Percentiles rank a stretch among this genome's conserved stretches.
Evolutionary conservation across 2,113 vertebrate genomes (phyloP).

Genomic region (Leucoraja erinaceus): DNA sequence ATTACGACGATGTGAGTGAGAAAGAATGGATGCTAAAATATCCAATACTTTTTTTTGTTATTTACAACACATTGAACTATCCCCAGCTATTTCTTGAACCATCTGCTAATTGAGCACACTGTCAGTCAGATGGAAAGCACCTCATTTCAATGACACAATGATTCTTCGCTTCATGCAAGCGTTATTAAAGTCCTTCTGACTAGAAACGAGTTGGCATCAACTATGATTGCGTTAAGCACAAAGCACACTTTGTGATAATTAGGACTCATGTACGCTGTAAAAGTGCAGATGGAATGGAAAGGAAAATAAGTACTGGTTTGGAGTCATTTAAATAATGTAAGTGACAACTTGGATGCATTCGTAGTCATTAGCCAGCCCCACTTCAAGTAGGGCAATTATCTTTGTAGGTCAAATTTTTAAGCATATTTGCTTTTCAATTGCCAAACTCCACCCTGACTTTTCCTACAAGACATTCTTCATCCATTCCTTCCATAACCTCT

Average conservation of each 20-base stretch:
- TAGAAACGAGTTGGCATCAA: slow-evolving; percentile 34
- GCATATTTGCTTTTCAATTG: slow-evolving; percentile 13
- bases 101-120: slow-evolving; percentile 34
- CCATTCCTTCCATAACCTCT: not conserved
- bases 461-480: not conserved
- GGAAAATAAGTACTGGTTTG: slow-evolving; percentile 34
- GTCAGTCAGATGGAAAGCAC: slow-evolving; percentile 35
- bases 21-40: not conserved
- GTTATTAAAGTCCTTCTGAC: slow-evolving; percentile 36
- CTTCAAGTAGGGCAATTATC: slow-evolving; percentile 33
- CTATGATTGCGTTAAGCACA: slow-evolving; percentile 31
- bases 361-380: slow-evolving; percentile 25
- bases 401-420: slow-evolving; percentile 35
- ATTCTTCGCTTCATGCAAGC: slow-evolving; percentile 32
- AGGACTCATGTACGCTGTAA: slow-evolving; percentile 23
- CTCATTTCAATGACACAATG: slow-evolving; percentile 28
- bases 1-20: not conserved
- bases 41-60: not conserved
- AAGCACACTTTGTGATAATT: slow-evolving; percentile 36
- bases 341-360: slow-evolving; percentile 31
- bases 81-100: slow-evolving; percentile 24
- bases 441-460: not conserved
- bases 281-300: slow-evolving; percentile 20
- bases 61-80: not conserved
- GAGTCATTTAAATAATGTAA: slow-evolving; percentile 36